These are phyloP conservation scores for Papilio elwesi DNA, from an alignment of 2,888 invertebrate species.

Conservation along the genomic window DNA sequence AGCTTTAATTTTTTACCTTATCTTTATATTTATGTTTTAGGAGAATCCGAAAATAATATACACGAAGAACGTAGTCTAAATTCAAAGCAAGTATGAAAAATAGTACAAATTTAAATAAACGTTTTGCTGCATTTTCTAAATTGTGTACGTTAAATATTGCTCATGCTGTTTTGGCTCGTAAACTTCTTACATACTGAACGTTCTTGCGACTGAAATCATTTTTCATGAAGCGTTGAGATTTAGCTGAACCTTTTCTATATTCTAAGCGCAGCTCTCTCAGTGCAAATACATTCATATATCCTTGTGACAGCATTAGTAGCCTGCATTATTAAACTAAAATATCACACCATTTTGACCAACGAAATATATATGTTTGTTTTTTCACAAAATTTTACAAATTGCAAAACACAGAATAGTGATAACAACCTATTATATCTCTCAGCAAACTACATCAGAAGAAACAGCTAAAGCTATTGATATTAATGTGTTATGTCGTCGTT, in stretches of 20 bases:
- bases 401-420: too few relatives aligned
- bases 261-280: not conserved
- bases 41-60: not conserved
- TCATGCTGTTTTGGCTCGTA: not conserved
- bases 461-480: too few relatives aligned
- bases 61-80: not conserved
- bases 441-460: too few relatives aligned
- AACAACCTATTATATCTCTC: too few relatives aligned
- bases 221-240: conserved; percentile 26
- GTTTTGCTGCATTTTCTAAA: conserved; percentile 1
- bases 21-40: not conserved
- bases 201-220: conserved; percentile 18
- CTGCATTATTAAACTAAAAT: conserved; percentile 3
- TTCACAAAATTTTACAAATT: too few relatives aligned
- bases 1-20: not conserved
- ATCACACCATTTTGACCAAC: not conserved
- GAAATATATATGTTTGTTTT: not conserved
- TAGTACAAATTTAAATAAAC: not conserved
- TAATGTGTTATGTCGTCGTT: too few relatives aligned
- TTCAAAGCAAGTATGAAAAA: not conserved
- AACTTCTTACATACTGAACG: conserved; percentile 10
- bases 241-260: conserved; percentile 11
- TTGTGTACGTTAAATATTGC: not conserved
- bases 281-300: conserved; percentile 3
- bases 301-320: conserved; percentile 1